These are phyloP conservation scores for Brachypalpus laphriformis DNA, from an alignment of 2,888 invertebrate species.

Conservation along the genomic window DNA sequence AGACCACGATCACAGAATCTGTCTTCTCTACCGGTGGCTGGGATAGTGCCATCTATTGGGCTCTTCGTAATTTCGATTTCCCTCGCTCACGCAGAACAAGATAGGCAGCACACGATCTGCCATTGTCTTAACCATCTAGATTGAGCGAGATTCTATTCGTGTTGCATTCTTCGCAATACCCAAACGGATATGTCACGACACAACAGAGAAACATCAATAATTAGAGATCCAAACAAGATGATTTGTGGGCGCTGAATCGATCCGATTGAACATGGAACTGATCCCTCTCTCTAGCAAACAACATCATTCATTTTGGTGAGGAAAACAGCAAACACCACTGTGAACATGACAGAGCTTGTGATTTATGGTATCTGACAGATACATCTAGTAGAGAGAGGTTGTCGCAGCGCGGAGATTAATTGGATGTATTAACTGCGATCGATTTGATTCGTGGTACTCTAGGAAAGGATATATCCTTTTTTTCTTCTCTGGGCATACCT, in stretches of 20 bases:
- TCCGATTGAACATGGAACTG: conserved; percentile 43
- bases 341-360: conserved; percentile 63
- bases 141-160: conserved; percentile 24
- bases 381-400: conserved; percentile 64
- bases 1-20: conserved; percentile 47
- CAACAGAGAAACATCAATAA: conserved; percentile 70
- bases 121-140: conserved; percentile 42
- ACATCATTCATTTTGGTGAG: conserved; percentile 62
- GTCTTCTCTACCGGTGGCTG: background rate
- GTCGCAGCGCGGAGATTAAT: conserved; percentile 65
- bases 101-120: conserved; percentile 66
- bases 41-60: conserved; percentile 46
- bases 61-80: conserved; percentile 26
- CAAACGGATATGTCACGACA: conserved; percentile 69
- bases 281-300: conserved; percentile 52
- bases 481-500: conserved; percentile 2
- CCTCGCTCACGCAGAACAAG: conserved; percentile 59
- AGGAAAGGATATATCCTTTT: conserved; percentile 51
- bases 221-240: conserved; percentile 71
- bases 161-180: conserved; percentile 46
- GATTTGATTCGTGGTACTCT: conserved; percentile 51
- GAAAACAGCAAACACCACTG: conserved; percentile 41
- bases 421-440: conserved; percentile 69
- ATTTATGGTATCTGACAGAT: conserved; percentile 73
- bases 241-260: conserved; percentile 68